Percentiles rank a stretch among this genome's conserved stretches.
phyloP scores from a whole-genome alignment of 2,113 vertebrate species.

The Tinamus guttatus region DNA sequence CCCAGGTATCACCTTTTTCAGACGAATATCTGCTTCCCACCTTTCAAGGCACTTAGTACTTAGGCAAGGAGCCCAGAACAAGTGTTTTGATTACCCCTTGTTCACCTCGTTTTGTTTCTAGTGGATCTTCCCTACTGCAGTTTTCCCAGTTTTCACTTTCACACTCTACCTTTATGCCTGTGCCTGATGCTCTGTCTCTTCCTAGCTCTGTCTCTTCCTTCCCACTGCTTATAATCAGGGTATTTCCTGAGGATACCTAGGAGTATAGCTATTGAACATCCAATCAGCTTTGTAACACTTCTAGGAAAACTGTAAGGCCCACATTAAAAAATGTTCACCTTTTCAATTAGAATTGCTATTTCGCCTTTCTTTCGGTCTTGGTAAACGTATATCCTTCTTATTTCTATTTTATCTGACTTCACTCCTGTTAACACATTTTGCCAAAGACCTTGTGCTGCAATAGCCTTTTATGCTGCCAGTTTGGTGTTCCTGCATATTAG shows the following conservation, averaged over 20 bases:
- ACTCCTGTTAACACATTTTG: background rate
- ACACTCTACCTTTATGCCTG: background rate
- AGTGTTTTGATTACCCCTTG: background rate
- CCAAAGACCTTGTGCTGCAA: constrained; percentile 14
- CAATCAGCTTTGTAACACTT: background rate
- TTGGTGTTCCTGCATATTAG: constrained; percentile 28
- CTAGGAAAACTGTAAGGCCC: background rate
- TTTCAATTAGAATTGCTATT: background rate
- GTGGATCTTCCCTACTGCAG: background rate
- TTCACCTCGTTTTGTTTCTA: background rate
- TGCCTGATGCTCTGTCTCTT: background rate
- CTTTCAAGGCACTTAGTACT: background rate
- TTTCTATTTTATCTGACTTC: constrained; percentile 15
- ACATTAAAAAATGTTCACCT: background rate
- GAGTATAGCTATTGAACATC: background rate
- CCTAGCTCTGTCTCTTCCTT: background rate
- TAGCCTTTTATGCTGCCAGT: background rate
- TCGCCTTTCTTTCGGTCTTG: background rate
- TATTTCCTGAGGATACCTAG: background rate
- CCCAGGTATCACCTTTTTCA: background rate
- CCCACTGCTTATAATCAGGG: background rate
- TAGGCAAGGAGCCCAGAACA: background rate
- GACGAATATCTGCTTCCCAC: background rate
- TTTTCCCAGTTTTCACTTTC: background rate
- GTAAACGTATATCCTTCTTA: background rate